phyloP scores from a whole-genome alignment of 2,888 invertebrate genomes.

The Acanthosepion lycidas region DNA sequence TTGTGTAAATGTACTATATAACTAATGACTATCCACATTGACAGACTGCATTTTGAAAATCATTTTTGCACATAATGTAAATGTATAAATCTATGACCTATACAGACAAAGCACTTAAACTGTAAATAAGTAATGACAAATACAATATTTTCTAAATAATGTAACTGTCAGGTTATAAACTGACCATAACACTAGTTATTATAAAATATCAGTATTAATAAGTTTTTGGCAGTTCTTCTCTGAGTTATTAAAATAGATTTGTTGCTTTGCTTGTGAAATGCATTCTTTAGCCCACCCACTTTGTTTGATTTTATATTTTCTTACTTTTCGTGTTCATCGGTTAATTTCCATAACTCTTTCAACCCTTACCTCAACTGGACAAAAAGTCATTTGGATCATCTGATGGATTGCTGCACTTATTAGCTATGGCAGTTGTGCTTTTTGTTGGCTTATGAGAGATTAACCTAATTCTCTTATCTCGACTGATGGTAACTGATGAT shows the following conservation, averaged over 20 bases:
- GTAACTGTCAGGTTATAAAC: not conserved
- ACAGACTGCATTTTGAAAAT: not conserved
- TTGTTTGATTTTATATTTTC: not conserved
- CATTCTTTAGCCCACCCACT: not conserved
- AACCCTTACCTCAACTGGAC: not conserved
- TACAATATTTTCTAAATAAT: not conserved
- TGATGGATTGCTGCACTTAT: slow-evolving; percentile 8
- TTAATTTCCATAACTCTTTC: not conserved
- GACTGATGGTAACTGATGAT: not conserved
- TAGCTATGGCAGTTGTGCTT: not conserved
- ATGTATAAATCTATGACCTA: not conserved
- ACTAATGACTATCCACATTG: not conserved
- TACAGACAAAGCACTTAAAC: not conserved
- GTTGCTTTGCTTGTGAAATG: not conserved
- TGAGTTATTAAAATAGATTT: not conserved
- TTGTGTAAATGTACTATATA: not conserved
- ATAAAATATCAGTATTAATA: not conserved
- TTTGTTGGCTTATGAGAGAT: not conserved
- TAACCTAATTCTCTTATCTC: slow-evolving; percentile 33
- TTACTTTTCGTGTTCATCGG: not conserved
- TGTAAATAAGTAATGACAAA: not conserved
- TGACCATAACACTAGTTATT: not conserved
- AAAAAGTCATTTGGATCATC: slow-evolving; percentile 33
- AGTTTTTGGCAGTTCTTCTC: not conserved
- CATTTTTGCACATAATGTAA: too few relatives aligned